Base-by-base conservation (phyloP, 2,888 invertebrate genomes). In the Dysmachus trigonus region DNA sequence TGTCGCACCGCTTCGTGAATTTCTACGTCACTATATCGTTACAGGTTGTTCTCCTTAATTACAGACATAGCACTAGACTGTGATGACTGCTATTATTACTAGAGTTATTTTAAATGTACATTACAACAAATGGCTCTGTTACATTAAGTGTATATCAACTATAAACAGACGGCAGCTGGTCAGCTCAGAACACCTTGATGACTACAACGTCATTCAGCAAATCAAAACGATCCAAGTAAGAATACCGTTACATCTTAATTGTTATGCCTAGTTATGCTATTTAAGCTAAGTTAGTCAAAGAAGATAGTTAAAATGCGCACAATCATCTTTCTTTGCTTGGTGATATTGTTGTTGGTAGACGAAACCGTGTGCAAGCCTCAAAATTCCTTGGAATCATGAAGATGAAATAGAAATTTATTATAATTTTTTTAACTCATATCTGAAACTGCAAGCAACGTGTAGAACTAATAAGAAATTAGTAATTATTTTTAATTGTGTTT, bases 151-250 rank as follows among this genome's bases (percentile, higher is more conserved):
- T 30, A 73, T 73, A 73, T 33, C 73, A 33, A 73, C 73, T 33
- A 76, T 35, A 77, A 77, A 77, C 27, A 81, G 81, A 53, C 81
- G 81, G 81, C 62, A 81, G 35, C 53, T 53, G 33, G 38, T 81
- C 8, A 81, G 33, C 53, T 30, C 31, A 81, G 31, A 53, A 62
- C 22, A 47, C 18, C 53, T 81, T 18, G 22, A 81, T 81, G 81
- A 81, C 81, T 81, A 81, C 31, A 81, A 81, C 81, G 81, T 53
- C 81, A 81, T 81, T 31, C 53, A 33, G 62, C 81, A 53, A 53
- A 53, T 76, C 22, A 79, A 18, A 79, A 79, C 27, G 47, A 27
- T 79, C 15, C 79, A 79, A 51, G 13, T 31, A 79, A 79, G 31
- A 62, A 62, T 62, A 62, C 62, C 62, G 10, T 62, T 62, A 27